A percentile compares a stretch with the other conserved stretches of the same genome.
Evolutionary conservation across 35 echinoderm and acorn worm genomes (phyloP).

Genomic region (Apostichopus californicus): DNA sequence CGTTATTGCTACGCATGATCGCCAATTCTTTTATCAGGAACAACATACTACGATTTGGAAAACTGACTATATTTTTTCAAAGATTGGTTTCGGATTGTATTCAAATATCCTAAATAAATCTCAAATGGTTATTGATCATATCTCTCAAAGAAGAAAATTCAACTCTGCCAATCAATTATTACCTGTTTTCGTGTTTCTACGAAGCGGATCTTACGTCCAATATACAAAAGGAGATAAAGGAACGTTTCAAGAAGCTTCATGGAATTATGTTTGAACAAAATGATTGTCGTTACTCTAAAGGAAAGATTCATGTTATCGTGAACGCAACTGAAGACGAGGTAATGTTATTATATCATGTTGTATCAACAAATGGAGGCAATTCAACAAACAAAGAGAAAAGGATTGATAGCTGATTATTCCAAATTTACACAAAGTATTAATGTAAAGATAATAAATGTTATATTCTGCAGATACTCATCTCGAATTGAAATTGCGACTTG

Average conservation of each 20-base stretch:
- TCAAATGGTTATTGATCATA: neutral
- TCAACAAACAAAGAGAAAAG: neutral
- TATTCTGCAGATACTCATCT: no score
- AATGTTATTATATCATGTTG: neutral
- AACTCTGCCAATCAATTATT: neutral
- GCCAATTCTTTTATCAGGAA: neutral
- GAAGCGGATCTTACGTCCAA: neutral
- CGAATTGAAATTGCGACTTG: no score
- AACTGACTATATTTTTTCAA: constrained; percentile 5
- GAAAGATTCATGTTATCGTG: neutral
- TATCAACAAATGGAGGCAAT: neutral
- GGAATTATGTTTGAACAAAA: neutral
- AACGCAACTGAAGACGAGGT: neutral
- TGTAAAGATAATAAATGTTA: neutral
- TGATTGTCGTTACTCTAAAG: neutral
- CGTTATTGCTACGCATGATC: constrained; percentile 12
- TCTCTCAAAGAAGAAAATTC: neutral
- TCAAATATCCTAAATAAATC: neutral
- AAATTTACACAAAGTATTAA: neutral
- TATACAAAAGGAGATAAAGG: neutral
- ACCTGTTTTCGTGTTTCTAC: neutral
- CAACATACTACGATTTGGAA: constrained; percentile 19
- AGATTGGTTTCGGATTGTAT: constrained; percentile 11
- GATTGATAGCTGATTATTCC: neutral
- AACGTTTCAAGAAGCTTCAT: neutral